Conservation (phyloP, 2,888 invertebrate genomes). For the Campoplex capitator region DNA sequence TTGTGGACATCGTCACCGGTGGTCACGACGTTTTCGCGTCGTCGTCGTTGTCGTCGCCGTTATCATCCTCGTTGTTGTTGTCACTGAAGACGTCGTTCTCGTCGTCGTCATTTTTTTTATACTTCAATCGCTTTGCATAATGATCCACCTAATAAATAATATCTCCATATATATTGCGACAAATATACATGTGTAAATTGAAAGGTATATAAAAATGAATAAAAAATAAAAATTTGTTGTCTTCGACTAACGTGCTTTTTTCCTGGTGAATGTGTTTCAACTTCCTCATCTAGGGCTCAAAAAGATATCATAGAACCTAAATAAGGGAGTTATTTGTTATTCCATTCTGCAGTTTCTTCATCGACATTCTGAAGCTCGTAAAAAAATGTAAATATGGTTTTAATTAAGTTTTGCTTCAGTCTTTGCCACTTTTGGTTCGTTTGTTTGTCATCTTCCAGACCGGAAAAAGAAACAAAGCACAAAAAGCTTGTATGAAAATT, state of each 20-base stretch:
- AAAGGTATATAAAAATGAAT: neutral
- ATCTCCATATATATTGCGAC: neutral
- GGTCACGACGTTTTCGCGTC: conserved; percentile 64
- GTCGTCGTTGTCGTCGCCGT: conserved; percentile 61
- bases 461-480: neutral
- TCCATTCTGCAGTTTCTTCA: neutral
- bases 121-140: neutral
- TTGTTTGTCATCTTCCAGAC: neutral
- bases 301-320: too few species aligned
- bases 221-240: too few species aligned
- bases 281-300: too few species aligned
- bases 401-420: neutral
- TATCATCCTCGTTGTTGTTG: conserved; percentile 61
- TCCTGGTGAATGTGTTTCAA: neutral
- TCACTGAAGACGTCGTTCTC: conserved; percentile 55
- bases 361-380: neutral
- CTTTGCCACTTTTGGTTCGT: neutral
- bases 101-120: conserved; percentile 47
- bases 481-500: too few species aligned
- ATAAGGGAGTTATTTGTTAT: neutral
- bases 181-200: neutral
- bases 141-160: neutral
- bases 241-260: neutral
- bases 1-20: conserved; percentile 65
- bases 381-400: neutral